Base-by-base conservation (phyloP, 2,113 vertebrate species). In the Antechinus flavipes region DNA sequence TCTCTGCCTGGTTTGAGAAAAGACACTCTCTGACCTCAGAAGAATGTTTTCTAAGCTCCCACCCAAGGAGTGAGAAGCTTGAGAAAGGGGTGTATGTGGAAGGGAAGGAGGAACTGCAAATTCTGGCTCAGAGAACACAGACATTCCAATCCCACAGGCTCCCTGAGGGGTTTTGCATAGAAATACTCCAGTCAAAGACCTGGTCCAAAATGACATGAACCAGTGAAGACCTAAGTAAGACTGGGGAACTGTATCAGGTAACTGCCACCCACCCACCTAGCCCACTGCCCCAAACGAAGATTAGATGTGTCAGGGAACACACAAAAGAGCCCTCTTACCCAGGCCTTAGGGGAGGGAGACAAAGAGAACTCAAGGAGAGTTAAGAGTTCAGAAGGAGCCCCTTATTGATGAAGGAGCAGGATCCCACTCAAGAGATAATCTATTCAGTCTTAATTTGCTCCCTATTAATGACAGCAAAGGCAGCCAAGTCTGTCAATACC, bases 281-380 rank as follows among this genome's bases (percentile, higher is more conserved):
- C 58, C 92, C 56, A 91, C 52, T 68, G 50, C 52, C 47, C 52
- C 94, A 55, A 92, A 54, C 54, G 8, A 42, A 76, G 35, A 76
- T n/a, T 76, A 76, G 35, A 76, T 76, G 61, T 76, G 68, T 84
- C n/a, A 7, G 0, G 16, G n/a, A 84, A 5, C 35, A 76, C 16
- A n/a, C 68, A 76, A 22, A 76, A 42, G 68, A n/a, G 68, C 16
- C 30, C 92, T 94, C n/a, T 35, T 76, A 16, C 23, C 89, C 49
- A n/a, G 1, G 90, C 54, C 94, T 84, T 55, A 27, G 10, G 30
- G 92, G 94, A 95, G 54, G 46, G 96, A 95, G 90, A 94, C 61
- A 95, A 94, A 90, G n/a, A 16, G 2, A 7, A 19, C 68, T 35
- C 35, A 22, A 42, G 68, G 68, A 84, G n/a, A 42, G 27, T 68